Conservation (phyloP, 2,888 invertebrate species). For the Pyralis farinalis region DNA sequence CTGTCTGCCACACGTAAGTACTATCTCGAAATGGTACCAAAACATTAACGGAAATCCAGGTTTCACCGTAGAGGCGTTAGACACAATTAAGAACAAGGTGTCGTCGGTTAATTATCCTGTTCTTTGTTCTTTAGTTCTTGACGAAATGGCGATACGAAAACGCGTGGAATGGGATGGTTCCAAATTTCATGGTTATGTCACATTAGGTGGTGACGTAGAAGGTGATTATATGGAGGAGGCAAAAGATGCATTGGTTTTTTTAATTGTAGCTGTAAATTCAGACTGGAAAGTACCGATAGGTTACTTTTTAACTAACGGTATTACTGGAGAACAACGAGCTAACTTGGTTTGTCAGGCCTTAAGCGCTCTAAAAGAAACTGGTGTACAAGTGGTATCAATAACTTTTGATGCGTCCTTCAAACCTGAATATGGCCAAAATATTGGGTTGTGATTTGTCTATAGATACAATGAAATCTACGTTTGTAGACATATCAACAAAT, state of each 20-base stretch:
- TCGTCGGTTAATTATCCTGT: background rate
- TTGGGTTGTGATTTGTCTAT: background rate
- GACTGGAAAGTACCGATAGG: background rate
- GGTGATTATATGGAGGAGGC: background rate
- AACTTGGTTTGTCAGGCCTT: too few species aligned
- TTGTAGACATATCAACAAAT: background rate
- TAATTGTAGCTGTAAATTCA: background rate
- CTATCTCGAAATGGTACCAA: background rate
- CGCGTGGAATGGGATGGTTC: background rate
- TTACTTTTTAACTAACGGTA: background rate
- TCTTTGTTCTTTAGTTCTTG: slow-evolving; percentile 1
- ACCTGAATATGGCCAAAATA: background rate
- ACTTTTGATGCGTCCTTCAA: slow-evolving; percentile 1
- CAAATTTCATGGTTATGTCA: background rate
- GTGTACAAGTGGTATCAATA: background rate
- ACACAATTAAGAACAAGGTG: too few species aligned
- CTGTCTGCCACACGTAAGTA: background rate
- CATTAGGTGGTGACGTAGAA: background rate
- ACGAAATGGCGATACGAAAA: slow-evolving; percentile 1
- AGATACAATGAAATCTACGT: background rate
- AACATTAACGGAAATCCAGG: background rate
- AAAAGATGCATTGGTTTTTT: slow-evolving; percentile 1
- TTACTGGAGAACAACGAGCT: background rate
- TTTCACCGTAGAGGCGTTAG: background rate
- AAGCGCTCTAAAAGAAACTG: background rate